phyloP scores from a whole-genome alignment of 2,888 invertebrate species.

The Augochlorella aurata region DNA sequence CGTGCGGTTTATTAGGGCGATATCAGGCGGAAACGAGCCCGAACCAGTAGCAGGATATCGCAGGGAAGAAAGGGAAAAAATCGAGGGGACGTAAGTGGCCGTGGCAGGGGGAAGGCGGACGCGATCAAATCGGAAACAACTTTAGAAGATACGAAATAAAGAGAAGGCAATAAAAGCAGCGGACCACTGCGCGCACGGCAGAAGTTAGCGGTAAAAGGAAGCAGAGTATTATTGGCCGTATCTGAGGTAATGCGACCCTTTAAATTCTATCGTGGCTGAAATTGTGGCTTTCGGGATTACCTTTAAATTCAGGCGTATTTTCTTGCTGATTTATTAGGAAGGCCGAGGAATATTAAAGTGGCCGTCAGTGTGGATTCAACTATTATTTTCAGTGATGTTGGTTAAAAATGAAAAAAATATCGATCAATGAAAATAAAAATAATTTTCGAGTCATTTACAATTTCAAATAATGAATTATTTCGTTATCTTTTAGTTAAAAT shows the following conservation, averaged over 20 bases:
- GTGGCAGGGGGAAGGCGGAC: background rate
- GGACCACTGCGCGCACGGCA: background rate
- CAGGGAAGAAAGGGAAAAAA: background rate
- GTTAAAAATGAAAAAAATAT: too few species aligned
- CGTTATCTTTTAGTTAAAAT: too few species aligned
- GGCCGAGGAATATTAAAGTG: background rate
- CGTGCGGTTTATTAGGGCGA: slow-evolving; percentile 15
- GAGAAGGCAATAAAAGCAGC: slow-evolving; percentile 14
- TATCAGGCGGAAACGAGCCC: slow-evolving; percentile 2
- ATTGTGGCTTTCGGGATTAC: background rate
- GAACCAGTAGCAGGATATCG: slow-evolving; percentile 2
- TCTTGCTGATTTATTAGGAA: background rate
- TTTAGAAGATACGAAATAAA: slow-evolving; percentile 26
- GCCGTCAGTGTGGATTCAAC: background rate
- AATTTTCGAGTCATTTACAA: too few species aligned
- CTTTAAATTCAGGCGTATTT: background rate
- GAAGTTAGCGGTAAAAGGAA: slow-evolving; percentile 22
- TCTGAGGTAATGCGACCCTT: slow-evolving; percentile 20
- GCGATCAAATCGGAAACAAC: slow-evolving; percentile 27
- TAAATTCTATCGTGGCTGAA: slow-evolving; percentile 21
- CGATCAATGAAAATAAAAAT: too few species aligned
- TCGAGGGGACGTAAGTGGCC: background rate
- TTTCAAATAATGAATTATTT: too few species aligned
- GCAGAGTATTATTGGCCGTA: slow-evolving; percentile 21
- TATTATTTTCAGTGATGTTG: too few species aligned